phyloP scores from a whole-genome alignment of 2,113 vertebrate genomes.

The Sula dactylatra region DNA sequence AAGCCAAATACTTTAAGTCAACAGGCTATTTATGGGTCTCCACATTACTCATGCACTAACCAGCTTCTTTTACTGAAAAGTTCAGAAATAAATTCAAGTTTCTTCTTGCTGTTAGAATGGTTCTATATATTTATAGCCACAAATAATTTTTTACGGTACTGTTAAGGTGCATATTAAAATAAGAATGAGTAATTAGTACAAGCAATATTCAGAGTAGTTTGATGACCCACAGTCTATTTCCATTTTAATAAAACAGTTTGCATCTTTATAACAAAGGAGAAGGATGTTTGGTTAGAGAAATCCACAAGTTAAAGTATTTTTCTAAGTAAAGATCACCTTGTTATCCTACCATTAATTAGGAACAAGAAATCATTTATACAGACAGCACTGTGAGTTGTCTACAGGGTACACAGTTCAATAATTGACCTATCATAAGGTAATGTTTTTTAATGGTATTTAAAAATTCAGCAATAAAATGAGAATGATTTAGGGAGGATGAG shows the following conservation, averaged over 20 bases:
- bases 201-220: background rate
- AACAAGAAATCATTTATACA: background rate
- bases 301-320: background rate
- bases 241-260: background rate
- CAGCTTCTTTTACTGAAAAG: background rate
- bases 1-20: background rate
- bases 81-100: background rate
- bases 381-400: background rate
- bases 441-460: constrained; percentile 40
- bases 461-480: constrained; percentile 31
- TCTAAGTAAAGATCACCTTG: background rate
- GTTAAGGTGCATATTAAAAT: background rate
- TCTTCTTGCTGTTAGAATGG: background rate
- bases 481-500: constrained; percentile 1
- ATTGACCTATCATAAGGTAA: background rate
- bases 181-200: background rate
- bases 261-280: background rate
- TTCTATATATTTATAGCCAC: background rate
- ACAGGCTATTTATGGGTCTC: background rate
- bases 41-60: background rate
- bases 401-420: background rate
- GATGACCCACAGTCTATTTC: background rate
- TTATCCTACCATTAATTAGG: background rate
- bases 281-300: background rate
- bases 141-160: background rate